Percentiles rank a stretch among this genome's conserved stretches.
Conservation (phyloP, 2,113 vertebrate genomes). For the Laterallus jamaicensis region DNA sequence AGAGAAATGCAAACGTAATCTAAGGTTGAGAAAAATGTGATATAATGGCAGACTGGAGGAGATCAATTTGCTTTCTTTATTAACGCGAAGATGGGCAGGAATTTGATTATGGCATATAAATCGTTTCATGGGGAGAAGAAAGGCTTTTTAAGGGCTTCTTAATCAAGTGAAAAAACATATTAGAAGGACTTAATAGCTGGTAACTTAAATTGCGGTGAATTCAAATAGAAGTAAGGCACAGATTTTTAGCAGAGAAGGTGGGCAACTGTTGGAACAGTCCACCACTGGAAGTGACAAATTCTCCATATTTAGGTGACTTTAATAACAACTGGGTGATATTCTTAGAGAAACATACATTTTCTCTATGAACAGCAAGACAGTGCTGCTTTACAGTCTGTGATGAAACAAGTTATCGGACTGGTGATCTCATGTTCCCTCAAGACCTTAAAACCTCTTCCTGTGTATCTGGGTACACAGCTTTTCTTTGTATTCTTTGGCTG, state of each 20-base stretch:
- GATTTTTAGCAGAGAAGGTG: background rate
- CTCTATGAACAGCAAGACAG: background rate
- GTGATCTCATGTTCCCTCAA: background rate
- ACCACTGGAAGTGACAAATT: background rate
- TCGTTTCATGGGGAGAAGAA: constrained; percentile 6
- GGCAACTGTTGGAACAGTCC: background rate
- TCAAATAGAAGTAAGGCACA: background rate
- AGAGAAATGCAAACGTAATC: background rate
- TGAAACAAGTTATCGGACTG: background rate
- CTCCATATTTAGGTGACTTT: background rate
- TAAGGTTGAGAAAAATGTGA: background rate
- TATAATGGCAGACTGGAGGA: background rate
- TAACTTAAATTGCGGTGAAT: background rate
- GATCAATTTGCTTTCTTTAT: constrained; percentile 27
- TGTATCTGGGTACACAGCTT: background rate
- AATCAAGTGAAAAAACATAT: constrained; percentile 17
- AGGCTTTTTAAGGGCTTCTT: constrained; percentile 26
- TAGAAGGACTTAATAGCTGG: constrained; percentile 2
- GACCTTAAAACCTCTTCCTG: background rate
- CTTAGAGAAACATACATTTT: background rate
- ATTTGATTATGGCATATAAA: constrained; percentile 30
- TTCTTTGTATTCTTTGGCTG: constrained; percentile 8
- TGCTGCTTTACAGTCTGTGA: background rate
- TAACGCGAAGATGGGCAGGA: constrained; percentile 14
- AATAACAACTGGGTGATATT: background rate